Percentiles rank a stretch among this genome's conserved stretches.
Conservation (phyloP, 2,797 vertebrate species). For the Sebastolobus altivelis region DNA sequence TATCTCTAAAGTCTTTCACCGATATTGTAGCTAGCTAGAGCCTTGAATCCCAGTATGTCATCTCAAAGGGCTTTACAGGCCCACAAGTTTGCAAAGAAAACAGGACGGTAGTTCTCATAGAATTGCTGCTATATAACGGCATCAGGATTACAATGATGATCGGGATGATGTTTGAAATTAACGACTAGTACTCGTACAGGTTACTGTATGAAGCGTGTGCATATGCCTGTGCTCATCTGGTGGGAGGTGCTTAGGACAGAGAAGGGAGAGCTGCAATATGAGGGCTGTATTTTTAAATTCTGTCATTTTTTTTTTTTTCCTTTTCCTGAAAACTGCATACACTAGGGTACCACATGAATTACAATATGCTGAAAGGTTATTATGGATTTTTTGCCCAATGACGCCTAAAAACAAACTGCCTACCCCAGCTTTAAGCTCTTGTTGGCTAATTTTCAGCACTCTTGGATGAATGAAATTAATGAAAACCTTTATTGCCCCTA, state of each 20-base stretch:
- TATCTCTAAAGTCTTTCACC: neutral
- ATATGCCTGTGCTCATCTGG: neutral
- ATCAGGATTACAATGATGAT: no score
- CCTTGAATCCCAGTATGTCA: neutral
- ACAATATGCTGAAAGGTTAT: neutral
- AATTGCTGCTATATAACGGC: neutral
- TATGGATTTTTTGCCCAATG: neutral
- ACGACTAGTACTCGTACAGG: neutral
- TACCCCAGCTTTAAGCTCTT: constrained; percentile 7
- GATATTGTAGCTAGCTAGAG: neutral
- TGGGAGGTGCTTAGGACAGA: neutral
- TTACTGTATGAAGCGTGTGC: neutral
- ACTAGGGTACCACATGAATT: neutral
- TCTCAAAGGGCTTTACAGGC: neutral
- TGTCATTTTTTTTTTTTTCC: neutral
- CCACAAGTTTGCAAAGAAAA: no score
- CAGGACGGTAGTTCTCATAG: no score
- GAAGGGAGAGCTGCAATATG: neutral
- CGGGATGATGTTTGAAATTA: neutral
- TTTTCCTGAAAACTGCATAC: neutral
- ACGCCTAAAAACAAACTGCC: neutral
- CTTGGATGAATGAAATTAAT: neutral
- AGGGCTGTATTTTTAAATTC: neutral
- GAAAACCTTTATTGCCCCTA: no score
- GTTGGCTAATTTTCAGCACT: constrained; percentile 37